A percentile compares a stretch with the other conserved stretches of the same genome.
Evolutionary conservation across 2,797 vertebrate species (phyloP).

Genomic region (Chiloscyllium punctatum): DNA sequence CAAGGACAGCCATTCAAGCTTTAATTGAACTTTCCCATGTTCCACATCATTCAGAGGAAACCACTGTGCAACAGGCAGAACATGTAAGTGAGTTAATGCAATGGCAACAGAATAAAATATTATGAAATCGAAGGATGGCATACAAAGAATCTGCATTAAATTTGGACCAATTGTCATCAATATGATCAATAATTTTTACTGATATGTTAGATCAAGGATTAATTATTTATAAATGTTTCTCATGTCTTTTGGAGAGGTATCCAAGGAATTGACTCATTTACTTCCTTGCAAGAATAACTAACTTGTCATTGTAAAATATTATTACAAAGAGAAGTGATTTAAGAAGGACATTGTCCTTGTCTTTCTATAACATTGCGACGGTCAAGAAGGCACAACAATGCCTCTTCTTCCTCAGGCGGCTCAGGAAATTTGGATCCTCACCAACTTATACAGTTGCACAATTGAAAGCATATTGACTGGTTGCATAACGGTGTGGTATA

Average conservation of each 20-base stretch:
- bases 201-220: neutral
- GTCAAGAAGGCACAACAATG: too few relatives aligned
- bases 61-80: slow-evolving; percentile 64
- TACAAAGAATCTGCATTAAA: neutral
- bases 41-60: slow-evolving; percentile 66
- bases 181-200: neutral
- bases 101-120: neutral
- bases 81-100: neutral
- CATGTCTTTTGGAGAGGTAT: neutral
- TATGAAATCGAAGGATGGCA: neutral
- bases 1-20: slow-evolving; percentile 83
- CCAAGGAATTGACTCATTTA: neutral
- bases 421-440: too few relatives aligned
- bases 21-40: slow-evolving; percentile 71
- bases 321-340: neutral
- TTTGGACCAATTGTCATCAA: neutral
- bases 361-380: neutral
- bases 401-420: too few relatives aligned
- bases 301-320: neutral
- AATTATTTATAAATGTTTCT: neutral
- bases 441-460: too few relatives aligned
- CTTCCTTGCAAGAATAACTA: neutral
- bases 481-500: too few relatives aligned
- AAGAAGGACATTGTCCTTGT: neutral
- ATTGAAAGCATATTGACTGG: too few relatives aligned